Evolutionary conservation across 2,113 vertebrate species (phyloP).

Genomic region (Leuciscus idus): DNA sequence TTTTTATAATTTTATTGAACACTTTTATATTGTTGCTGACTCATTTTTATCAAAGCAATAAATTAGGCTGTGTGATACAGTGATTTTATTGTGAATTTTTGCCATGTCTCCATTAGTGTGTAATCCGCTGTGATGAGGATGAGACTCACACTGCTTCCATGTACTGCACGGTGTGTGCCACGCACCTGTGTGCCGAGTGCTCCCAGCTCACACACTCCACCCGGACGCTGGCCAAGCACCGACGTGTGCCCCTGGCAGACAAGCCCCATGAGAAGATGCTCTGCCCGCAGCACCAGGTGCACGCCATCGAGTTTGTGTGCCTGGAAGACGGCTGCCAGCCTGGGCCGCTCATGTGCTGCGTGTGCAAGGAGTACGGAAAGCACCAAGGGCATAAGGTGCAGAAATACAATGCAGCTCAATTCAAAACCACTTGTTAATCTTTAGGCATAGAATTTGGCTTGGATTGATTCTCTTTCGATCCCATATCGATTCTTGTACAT

Average conservation of each 20-base stretch:
- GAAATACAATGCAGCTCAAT: background rate
- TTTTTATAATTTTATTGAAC: background rate
- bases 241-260: slow-evolving; percentile 93
- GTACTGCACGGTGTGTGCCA: slow-evolving; percentile 97
- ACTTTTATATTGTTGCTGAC: background rate
- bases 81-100: too few species aligned
- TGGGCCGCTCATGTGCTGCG: slow-evolving; percentile 96
- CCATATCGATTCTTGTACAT: background rate
- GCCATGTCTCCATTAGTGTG: slow-evolving; percentile 75
- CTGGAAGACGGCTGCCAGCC: slow-evolving; percentile 92
- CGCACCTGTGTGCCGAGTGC: slow-evolving; percentile 94
- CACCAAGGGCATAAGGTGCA: slow-evolving; percentile 97
- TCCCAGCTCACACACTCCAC: slow-evolving; percentile 96
- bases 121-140: slow-evolving; percentile 95
- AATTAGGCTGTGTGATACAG: background rate
- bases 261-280: slow-evolving; percentile 98
- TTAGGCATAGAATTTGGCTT: background rate
- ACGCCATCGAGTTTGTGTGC: slow-evolving; percentile 97
- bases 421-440: background rate
- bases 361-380: slow-evolving; percentile 98
- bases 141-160: slow-evolving; percentile 93
- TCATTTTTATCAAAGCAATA: background rate
- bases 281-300: slow-evolving; percentile 95
- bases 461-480: background rate
- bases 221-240: slow-evolving; percentile 95